Conservation (phyloP, 2,888 invertebrate genomes). For the Unio pictorum region DNA sequence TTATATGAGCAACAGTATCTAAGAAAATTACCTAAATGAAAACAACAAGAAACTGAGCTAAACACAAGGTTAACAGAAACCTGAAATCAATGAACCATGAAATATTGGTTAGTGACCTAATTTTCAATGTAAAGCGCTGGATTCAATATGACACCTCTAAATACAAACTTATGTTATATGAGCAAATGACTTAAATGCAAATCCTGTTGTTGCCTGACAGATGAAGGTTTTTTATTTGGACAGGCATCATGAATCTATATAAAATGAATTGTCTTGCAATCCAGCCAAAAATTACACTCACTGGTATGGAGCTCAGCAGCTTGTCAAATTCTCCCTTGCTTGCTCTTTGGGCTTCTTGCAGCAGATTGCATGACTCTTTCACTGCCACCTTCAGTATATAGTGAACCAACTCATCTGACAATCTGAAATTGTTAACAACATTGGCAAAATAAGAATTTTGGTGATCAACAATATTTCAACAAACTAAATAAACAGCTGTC, state of each 20-base stretch:
- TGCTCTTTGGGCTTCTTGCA: constrained; percentile 48
- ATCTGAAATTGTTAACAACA: constrained; percentile 35
- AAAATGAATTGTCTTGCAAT: not conserved
- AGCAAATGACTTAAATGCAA: too few relatives aligned
- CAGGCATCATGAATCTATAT: not conserved
- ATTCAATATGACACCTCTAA: too few relatives aligned
- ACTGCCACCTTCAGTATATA: constrained; percentile 65
- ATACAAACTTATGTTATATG: not conserved
- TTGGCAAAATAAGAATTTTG: not conserved
- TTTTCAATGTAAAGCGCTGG: too few relatives aligned
- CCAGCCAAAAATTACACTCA: constrained; percentile 30
- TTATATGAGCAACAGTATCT: too few relatives aligned
- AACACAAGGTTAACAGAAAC: too few relatives aligned
- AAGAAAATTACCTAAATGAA: too few relatives aligned
- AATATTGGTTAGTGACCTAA: too few relatives aligned
- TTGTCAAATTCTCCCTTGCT: constrained; percentile 53
- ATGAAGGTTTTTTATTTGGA: not conserved
- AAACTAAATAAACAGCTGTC: too few relatives aligned
- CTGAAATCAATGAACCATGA: too few relatives aligned
- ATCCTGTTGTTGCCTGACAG: not conserved
- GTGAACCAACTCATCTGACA: constrained; percentile 62
- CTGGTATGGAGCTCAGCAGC: constrained; percentile 61
- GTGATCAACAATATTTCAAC: too few relatives aligned
- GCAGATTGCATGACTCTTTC: constrained; percentile 61
- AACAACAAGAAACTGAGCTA: too few relatives aligned